Percentiles rank a stretch among this genome's conserved stretches.
phyloP scores from a whole-genome alignment of 1,140 invertebrate genomes.

The Drosophila kikkawai region DNA sequence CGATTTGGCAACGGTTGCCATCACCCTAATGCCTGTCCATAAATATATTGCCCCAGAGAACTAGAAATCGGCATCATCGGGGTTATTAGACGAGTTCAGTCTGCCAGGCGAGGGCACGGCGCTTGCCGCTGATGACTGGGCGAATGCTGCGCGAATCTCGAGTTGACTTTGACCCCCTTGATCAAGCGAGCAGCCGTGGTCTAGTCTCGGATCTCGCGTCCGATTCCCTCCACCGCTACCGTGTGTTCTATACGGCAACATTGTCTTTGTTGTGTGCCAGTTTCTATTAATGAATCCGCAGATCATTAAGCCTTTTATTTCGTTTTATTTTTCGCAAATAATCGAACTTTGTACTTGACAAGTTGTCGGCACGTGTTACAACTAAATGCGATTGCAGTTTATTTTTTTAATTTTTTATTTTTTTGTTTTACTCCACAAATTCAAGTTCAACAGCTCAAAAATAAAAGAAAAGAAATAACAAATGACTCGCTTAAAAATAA shows the following conservation, averaged over 20 bases:
- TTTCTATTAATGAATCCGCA: constrained; percentile 30
- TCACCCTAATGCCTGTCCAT: constrained; percentile 45
- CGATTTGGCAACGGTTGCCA: constrained; percentile 35
- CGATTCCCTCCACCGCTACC: constrained; percentile 36
- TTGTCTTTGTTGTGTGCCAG: constrained; percentile 39
- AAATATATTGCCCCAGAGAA: constrained; percentile 38
- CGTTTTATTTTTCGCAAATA: constrained; percentile 23
- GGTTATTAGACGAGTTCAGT: constrained; percentile 57
- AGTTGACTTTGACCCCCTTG: constrained; percentile 77
- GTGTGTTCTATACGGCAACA: constrained; percentile 45
- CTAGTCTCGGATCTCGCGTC: constrained; percentile 43
- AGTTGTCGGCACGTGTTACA: constrained; percentile 39
- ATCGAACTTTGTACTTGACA: constrained; percentile 52
- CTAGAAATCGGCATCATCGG: constrained; percentile 31
- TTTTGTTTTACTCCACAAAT: constrained; percentile 30
- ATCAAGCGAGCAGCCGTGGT: constrained; percentile 58
- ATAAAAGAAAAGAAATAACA: constrained; percentile 17
- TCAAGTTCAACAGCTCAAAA: constrained; percentile 47
- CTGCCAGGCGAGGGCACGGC: constrained; percentile 48
- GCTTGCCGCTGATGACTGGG: constrained; percentile 66
- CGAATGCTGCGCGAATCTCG: constrained; percentile 64
- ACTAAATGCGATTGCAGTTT: constrained; percentile 38
- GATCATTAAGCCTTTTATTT: constrained; percentile 45
- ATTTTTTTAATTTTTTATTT: background rate
- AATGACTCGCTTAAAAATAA: constrained; percentile 37